Evolutionary conservation across 2,888 invertebrate species (phyloP).

Genomic region (Zygaena filipendulae): DNA sequence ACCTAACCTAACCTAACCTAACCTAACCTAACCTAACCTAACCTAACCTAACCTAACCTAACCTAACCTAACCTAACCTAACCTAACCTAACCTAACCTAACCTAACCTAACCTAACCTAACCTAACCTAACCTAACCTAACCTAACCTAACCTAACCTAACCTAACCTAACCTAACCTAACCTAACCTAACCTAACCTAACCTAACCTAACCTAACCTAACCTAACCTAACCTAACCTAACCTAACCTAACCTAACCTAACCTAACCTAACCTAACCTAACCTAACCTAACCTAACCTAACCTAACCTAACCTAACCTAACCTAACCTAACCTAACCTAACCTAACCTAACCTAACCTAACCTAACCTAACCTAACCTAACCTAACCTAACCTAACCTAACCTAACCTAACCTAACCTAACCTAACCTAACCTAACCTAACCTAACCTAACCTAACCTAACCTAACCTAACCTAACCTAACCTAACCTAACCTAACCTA

Average conservation of each 20-base stretch:
- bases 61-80: slow-evolving; percentile 14
- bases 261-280: slow-evolving; percentile 16
- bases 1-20: slow-evolving; percentile 12
- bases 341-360: slow-evolving; percentile 10
- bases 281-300: slow-evolving; percentile 17
- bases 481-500: too few relatives aligned
- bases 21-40: slow-evolving; percentile 15
- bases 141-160: slow-evolving; percentile 12
- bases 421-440: too few relatives aligned
- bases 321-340: too few relatives aligned
- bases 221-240: slow-evolving; percentile 11
- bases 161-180: slow-evolving; percentile 17
- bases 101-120: slow-evolving; percentile 13
- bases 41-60: slow-evolving; percentile 15
- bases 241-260: slow-evolving; percentile 16
- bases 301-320: slow-evolving; percentile 14
- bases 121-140: too few relatives aligned
- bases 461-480: slow-evolving; percentile 9
- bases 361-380: slow-evolving; percentile 15
- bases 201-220: too few relatives aligned
- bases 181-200: slow-evolving; percentile 15
- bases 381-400: slow-evolving; percentile 17
- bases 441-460: slow-evolving; percentile 11
- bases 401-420: slow-evolving; percentile 16
- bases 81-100: slow-evolving; percentile 12